phyloP scores from a whole-genome alignment of 2,113 vertebrate species.

The Gyps fulvus region DNA sequence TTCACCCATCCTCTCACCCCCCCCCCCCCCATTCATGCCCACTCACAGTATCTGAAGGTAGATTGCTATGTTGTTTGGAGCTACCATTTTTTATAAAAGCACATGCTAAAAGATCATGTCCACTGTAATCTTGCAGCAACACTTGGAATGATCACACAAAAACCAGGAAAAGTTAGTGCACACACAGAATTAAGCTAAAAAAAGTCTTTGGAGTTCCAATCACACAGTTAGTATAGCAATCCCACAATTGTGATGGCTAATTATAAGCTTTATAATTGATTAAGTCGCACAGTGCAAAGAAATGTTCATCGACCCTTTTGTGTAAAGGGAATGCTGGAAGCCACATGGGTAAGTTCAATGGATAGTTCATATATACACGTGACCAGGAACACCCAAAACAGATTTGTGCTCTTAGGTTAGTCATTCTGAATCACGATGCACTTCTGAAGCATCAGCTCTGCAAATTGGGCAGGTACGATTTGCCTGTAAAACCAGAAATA shows the following conservation, averaged over 20 bases:
- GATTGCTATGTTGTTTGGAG: conserved; percentile 77
- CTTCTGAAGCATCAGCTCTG: conserved; percentile 92
- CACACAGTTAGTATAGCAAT: conserved; percentile 80
- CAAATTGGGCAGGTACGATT: conserved; percentile 94
- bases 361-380: conserved; percentile 72
- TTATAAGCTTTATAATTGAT: conserved; percentile 78
- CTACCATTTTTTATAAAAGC: conserved; percentile 77
- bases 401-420: conserved; percentile 68
- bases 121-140: conserved; percentile 78
- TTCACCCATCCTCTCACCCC: conserved; percentile 15
- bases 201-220: conserved; percentile 88
- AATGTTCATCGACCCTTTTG: conserved; percentile 77
- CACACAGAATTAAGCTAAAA: conserved; percentile 78
- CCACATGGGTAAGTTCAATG: conserved; percentile 74
- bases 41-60: conserved; percentile 84
- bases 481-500: conserved; percentile 72
- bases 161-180: conserved; percentile 83
- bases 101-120: conserved; percentile 80
- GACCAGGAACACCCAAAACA: conserved; percentile 72
- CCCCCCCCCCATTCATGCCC: conserved; percentile 57
- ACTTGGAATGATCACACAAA: conserved; percentile 80
- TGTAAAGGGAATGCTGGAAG: conserved; percentile 81
- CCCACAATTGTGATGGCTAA: conserved; percentile 78
- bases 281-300: conserved; percentile 81
- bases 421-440: conserved; percentile 94